Base-by-base conservation (phyloP, 2,797 vertebrate species). In the Borostomias antarcticus region DNA sequence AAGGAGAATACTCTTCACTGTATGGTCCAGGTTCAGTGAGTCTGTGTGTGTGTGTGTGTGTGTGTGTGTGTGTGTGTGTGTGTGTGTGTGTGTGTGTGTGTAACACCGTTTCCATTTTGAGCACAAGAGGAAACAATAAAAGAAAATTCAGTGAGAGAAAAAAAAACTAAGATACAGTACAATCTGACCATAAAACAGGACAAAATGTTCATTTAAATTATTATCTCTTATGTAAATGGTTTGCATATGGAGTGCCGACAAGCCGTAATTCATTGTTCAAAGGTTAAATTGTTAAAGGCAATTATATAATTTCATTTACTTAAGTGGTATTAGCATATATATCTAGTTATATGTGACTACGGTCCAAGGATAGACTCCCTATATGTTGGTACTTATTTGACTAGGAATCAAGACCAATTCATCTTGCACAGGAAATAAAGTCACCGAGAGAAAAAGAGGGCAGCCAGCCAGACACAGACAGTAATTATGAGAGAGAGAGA, bases 321-420 rank as follows among this genome's bases (percentile, higher is more conserved):
- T 86, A 82, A 86, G 84, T 85, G 86, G 52, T 80, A 72, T 88
- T 83, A 84, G 61, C 75, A 79, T 85, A 77, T 81, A 84, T 79
- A 85, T 85, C 66, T 74, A 62, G 69, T 84, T 83, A 80, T 61
- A 61, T 45, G 65, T 75, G 74, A 70, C 17, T 33, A 10, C 11
- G 45, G 15, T 45, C 57, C 58, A 25, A 13, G 35, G 62, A 61
- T 13, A 52, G 77, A 54, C 69, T 45, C 47, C 74, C 32, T 0
- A 40, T 63, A 50, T 73, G 70, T 77, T 58, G 30, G 60, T 65
- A 54, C 51, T 57, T 78, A 56, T 73, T 63, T 70, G 65, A 78
- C 58, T 78, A 74, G 29, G 19, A 67, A 78, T 80, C 62, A 57
- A 50, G 35, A 72, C 68, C 67, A 40, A 78, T 82, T 79, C 19